Evolutionary conservation across 92 coral and sea anemone genomes (phyloP), one percentile per base, ranked within the genome.

Genomic region (Palythoa grandiflora): DNA sequence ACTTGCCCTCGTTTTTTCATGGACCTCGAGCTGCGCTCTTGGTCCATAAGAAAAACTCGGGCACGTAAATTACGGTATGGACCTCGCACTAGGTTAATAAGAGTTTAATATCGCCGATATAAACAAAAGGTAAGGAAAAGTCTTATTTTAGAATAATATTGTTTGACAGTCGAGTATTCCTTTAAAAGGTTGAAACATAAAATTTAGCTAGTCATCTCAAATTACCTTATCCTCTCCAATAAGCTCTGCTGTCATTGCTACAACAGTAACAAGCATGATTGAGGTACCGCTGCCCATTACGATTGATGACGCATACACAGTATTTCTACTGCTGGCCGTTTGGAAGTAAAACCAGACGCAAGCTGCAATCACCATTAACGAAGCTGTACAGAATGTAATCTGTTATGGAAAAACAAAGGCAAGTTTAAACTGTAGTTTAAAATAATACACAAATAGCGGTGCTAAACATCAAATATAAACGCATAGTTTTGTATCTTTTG

Each of bases 281-380:
- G 94, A 91, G 28, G 89, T 86, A 68, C 94, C 94, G 68, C 89
- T 73, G 44, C 94, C 94, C 94, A 91, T 91, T 5, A 91, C 63
- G 12, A 91, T 71, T n/a, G 94, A 79, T 5, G 92, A 71, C 38
- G 88, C 92, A 38, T 91, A 91, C 38, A 91, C 80, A 17, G 94
- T 87, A 50, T 91, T 73, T 44, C 90, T 88, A 47, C 91, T 79
- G 44, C 85, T 87, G n/a, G 88, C 51, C 16, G 94, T 65, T 65
- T 91, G 92, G 14, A 85, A 75, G 38, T 77, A 73, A 78, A 57
- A 91, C 94, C 94, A 91, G 17, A 63, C 48, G 57, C 94, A 88
- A n/a, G 94, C 91, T 48, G 87, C 85, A 28, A 68, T 57, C 14
- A 86, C 94, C 88, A 91, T 78, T 40, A 79, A 11, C 11, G 94